Evolutionary conservation across 1,140 invertebrate genomes (phyloP).

Genomic region (Anastrepha obliqua): DNA sequence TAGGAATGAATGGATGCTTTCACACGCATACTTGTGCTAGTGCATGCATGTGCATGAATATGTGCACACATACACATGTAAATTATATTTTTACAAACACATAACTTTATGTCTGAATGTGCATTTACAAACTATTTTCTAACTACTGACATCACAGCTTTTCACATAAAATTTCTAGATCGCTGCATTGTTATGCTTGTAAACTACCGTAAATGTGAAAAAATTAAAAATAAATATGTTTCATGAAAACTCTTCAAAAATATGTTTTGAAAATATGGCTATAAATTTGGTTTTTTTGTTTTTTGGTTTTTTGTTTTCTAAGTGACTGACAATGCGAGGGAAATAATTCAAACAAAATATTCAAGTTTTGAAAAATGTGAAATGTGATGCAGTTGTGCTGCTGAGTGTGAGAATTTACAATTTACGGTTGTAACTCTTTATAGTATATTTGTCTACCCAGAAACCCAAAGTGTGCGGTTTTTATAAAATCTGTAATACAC

Average conservation of each 20-base stretch:
- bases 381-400: background rate
- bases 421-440: too few species aligned
- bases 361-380: background rate
- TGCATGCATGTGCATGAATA: background rate
- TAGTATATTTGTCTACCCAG: too few species aligned
- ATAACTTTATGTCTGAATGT: too few species aligned
- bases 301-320: background rate
- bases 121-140: too few species aligned
- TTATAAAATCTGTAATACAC: too few species aligned
- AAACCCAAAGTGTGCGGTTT: too few species aligned
- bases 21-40: too few species aligned
- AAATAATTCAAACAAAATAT: background rate
- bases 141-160: too few species aligned
- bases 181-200: background rate
- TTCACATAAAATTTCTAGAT: too few species aligned
- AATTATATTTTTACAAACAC: background rate
- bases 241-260: slow-evolving; percentile 36
- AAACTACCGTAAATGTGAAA: background rate
- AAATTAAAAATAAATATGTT: background rate
- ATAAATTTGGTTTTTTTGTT: background rate
- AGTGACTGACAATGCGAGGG: background rate
- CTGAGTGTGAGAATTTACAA: too few species aligned
- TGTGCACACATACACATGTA: background rate
- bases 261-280: slow-evolving; percentile 44
- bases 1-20: too few species aligned